Base-by-base conservation (phyloP, 35 echinoderm and acorn worm species). In the Strongylocentrotus purpuratus region DNA sequence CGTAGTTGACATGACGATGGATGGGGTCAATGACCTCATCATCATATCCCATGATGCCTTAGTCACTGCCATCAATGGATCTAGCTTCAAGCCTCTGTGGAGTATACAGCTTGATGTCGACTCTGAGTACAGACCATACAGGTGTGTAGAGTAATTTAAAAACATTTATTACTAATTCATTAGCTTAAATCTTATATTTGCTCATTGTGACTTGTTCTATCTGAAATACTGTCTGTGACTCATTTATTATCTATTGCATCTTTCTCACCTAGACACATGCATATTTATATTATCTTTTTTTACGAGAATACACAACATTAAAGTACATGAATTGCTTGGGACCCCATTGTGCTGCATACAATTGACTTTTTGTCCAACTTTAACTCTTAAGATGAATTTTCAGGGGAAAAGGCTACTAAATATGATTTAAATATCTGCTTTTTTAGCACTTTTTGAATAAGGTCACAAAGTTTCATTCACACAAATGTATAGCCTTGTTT, bases 11-110 rank as follows among this genome's bases (percentile, higher is more conserved):
- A 58, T 97, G 88, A 96, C 96, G 71, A 71, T 95, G 28, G 97
- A 97, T 93, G 95, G 94, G 48, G 33, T 93, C 4, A 90, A 95
- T 94, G 97, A 97, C 95, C 35, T 97, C 2, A 93, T 97, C 33
- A 88, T 97, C 4, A 92, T 94, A 31, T 61, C 96, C 12, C 91
- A 91, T 92, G 91, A 97, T 95, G 85, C 95, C 47, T 86, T 47
- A 14, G 94, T 92, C 25, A 85, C 94, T 15, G 95, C 92, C 1
- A 48, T 97, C 33, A 86, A 97, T 94, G 97, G 97, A 17, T 20
- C 47, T 48, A 94, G 88, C 33, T 48, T 97, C 7, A 35, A 92
- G 17, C 31, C 45, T 13, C 20, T 58, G 20, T 93, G 91, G 91
- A 58, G 46, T 58, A n/a, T 93, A 47, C 65, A 78, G 28, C 65